Evolutionary conservation across 2,113 vertebrate species (phyloP), one percentile per base, ranked within the genome.

Genomic region (Ochotona princeps): DNA sequence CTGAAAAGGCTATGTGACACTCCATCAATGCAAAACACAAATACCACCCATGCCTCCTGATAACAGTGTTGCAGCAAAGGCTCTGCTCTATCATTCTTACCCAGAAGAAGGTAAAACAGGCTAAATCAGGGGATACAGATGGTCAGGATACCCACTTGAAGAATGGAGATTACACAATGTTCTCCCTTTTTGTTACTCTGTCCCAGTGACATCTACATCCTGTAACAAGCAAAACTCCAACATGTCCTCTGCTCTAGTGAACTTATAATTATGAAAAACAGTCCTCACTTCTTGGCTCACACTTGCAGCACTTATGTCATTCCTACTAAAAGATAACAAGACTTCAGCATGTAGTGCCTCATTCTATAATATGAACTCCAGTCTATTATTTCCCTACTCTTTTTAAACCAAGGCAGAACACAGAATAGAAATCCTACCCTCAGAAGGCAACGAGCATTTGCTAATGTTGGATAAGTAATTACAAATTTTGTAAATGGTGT

Each of bases 351-450:
- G 28, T 1, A 51, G n/a, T 25, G 44, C 38, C 30, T 51, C 74
- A 74, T 74, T 69, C 38, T 30, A 75, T 20, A 89, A n/a, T 47
- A 70, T 28, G 23, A 87, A 84, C 13, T 11, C 30, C 35, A 54
- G 63, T 38, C 65, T 32, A 83, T 35, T 79, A 67, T 83, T 91
- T 74, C 60, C 18, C 25, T 73, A 83, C 0, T 91, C 38, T 74
- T 60, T 73, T 47, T 82, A 90, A 84, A 69, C 70, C 28, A 91
- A 87, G 86, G 82, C 78, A 67, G 4, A 23, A 69, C 14, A 49
- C 3, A 18, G 67, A 32, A 69, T 17, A 54, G 54, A 91, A 92
- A 65, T 17, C 32, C 70, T 25, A 51, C 38, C 7, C 79, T 82
- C 61, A 90, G 47, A 88, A 83, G 61, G 26, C 60, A 72, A 63